These are phyloP conservation scores for Ceratitis capitata DNA, from an alignment of 1,140 invertebrate genomes.

Conservation along the genomic window DNA sequence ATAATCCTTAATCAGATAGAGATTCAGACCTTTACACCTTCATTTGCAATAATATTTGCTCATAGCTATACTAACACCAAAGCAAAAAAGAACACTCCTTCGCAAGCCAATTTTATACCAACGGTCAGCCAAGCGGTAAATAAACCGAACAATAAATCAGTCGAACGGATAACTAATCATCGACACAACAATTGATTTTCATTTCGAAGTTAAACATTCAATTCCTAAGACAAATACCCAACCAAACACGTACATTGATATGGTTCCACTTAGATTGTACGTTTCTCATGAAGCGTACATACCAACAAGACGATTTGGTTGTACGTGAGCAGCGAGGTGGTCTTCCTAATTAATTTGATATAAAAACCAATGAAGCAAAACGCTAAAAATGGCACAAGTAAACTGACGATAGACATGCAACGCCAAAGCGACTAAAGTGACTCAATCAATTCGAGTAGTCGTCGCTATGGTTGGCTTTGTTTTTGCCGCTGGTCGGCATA, in stretches of 20 bases:
- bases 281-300: background rate
- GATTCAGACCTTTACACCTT: background rate
- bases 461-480: background rate
- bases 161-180: constrained; percentile 20
- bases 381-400: constrained; percentile 14
- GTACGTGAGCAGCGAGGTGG: background rate
- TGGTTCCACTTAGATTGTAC: background rate
- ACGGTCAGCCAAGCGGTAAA: background rate
- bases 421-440: background rate
- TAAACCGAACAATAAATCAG: constrained; percentile 21
- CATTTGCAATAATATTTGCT: background rate
- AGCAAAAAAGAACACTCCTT: background rate
- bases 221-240: background rate
- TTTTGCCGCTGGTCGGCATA: background rate
- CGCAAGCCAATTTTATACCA: background rate
- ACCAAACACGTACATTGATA: background rate
- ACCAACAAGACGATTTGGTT: background rate
- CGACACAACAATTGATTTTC: constrained; percentile 26
- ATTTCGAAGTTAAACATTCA: constrained; percentile 19
- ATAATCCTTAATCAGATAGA: background rate
- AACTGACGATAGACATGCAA: constrained; percentile 31
- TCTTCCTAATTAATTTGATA: constrained; percentile 33
- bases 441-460: background rate
- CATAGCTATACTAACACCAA: background rate
- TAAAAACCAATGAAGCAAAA: constrained; percentile 23